Evolutionary conservation across 2,888 invertebrate species (phyloP).

Genomic region (Phortica okadai): DNA sequence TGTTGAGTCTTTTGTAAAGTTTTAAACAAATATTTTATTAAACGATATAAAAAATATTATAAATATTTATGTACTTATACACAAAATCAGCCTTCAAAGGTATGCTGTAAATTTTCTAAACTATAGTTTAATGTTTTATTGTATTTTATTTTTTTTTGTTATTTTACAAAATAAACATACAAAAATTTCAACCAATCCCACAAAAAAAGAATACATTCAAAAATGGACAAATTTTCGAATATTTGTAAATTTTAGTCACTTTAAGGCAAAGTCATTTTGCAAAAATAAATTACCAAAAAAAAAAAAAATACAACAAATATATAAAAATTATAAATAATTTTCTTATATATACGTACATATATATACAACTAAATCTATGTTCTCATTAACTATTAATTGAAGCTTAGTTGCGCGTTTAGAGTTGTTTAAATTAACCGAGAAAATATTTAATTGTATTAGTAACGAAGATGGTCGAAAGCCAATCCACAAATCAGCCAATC

Average conservation of each 20-base stretch:
- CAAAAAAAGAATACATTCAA: neutral
- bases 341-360: slow-evolving; percentile 37
- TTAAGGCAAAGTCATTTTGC: slow-evolving; percentile 31
- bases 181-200: neutral
- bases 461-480: neutral
- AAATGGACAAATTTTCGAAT: neutral
- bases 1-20: slow-evolving; percentile 37
- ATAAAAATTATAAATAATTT: slow-evolving; percentile 36
- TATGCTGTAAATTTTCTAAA: neutral
- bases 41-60: neutral
- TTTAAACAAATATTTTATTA: neutral
- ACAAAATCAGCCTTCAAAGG: slow-evolving; percentile 10
- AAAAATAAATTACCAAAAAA: slow-evolving; percentile 6
- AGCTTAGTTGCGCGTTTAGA: slow-evolving; percentile 11
- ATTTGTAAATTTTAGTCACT: slow-evolving; percentile 52
- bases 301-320: neutral
- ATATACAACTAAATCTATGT: slow-evolving; percentile 38
- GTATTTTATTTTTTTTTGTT: neutral
- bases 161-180: neutral
- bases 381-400: slow-evolving; percentile 46
- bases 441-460: slow-evolving; percentile 25
- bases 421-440: slow-evolving; percentile 45
- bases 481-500: neutral
- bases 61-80: neutral
- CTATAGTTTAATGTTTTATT: neutral